These are phyloP conservation scores for Acanthaster planci DNA, from an alignment of 35 echinoderm and acorn worm genomes.

Conservation along the genomic window DNA sequence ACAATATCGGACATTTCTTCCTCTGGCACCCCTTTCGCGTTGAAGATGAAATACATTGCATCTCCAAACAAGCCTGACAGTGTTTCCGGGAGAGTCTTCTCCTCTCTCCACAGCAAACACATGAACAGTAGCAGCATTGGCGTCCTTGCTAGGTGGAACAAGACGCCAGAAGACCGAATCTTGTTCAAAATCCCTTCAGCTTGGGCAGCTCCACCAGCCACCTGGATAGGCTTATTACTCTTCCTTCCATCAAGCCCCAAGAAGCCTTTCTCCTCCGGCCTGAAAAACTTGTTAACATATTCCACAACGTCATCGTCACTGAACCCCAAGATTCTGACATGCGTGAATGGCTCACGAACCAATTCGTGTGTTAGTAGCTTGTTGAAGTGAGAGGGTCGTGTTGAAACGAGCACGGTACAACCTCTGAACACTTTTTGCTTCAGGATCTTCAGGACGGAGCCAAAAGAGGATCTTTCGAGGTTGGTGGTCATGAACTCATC, in stretches of 20 bases:
- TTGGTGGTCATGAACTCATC: neutral
- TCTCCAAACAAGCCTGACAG: neutral
- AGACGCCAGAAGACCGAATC: neutral
- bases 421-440: neutral
- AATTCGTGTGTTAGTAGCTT: neutral
- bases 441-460: neutral
- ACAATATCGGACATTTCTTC: neutral
- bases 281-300: neutral
- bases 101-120: neutral
- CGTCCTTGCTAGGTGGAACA: neutral
- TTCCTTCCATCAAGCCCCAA: no score
- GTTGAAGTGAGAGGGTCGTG: neutral
- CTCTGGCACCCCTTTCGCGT: neutral
- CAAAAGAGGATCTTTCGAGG: neutral
- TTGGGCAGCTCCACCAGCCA: neutral
- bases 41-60: neutral
- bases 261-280: no score
- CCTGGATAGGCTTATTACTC: no score
- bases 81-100: neutral
- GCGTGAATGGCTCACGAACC: conserved; percentile 1
- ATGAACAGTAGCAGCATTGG: neutral
- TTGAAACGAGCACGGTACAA: neutral
- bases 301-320: neutral
- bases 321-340: neutral
- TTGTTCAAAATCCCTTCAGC: neutral